Conservation (phyloP, 2,113 vertebrate species). For the Euleptes europaea region DNA sequence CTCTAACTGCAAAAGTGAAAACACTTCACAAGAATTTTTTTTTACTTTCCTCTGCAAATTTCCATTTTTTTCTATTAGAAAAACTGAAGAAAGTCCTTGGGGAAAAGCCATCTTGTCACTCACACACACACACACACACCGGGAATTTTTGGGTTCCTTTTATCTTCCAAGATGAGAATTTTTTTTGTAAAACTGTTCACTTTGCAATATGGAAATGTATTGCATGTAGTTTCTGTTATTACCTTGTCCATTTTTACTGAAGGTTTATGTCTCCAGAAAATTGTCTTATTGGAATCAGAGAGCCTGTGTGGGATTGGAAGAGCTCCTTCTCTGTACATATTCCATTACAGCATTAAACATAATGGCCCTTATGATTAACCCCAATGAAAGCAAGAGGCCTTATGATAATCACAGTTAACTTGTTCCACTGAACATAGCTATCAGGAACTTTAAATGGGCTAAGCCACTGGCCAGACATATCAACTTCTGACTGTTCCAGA, state of each 20-base stretch:
- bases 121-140: no score
- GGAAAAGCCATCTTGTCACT: no score
- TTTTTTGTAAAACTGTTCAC: no score
- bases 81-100: no score
- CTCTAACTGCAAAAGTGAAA: no score
- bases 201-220: no score
- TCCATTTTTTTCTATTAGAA: no score
- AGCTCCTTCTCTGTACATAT: background rate
- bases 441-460: background rate
- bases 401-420: background rate
- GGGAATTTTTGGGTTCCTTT: no score
- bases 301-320: background rate
- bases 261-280: background rate
- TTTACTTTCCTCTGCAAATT: no score
- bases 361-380: background rate
- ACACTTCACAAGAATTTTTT: no score
- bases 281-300: background rate
- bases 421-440: background rate
- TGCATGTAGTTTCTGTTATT: background rate
- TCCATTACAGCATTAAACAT: background rate
- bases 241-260: background rate
- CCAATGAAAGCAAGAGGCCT: background rate
- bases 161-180: no score
- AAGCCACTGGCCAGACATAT: background rate
- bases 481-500: background rate